These are phyloP conservation scores for Melanotaenia trifasciata DNA, from an alignment of 2,797 vertebrate species.

Conservation along the genomic window DNA sequence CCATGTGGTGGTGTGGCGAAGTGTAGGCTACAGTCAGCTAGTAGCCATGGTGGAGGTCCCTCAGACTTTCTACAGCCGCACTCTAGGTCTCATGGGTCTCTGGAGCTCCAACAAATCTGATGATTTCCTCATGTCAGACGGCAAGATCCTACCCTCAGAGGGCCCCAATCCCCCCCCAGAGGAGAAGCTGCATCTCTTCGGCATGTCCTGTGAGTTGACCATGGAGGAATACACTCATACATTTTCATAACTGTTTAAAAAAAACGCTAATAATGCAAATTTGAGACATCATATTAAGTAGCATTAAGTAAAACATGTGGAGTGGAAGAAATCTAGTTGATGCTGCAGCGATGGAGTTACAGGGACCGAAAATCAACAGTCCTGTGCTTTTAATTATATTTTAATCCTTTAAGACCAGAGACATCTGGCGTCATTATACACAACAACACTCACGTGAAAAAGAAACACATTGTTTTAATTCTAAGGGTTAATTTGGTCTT, in stretches of 20 bases:
- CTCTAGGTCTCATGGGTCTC: constrained; percentile 85
- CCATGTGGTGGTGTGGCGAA: constrained; percentile 78
- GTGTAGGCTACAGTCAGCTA: constrained; percentile 61
- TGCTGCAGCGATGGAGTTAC: neutral
- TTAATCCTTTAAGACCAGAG: neutral
- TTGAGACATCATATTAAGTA: neutral
- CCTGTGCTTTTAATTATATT: neutral
- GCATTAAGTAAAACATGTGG: neutral
- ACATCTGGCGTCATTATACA: neutral
- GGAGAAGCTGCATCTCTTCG: constrained; percentile 76
- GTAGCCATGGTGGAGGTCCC: constrained; percentile 80
- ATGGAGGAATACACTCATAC: neutral
- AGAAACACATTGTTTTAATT: neutral
- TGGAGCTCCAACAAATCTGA: constrained; percentile 82
- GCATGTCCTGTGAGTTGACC: constrained; percentile 85
- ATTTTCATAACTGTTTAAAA: neutral
- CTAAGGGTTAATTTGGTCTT: neutral
- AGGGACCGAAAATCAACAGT: neutral
- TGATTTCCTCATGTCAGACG: constrained; percentile 85
- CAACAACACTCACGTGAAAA: neutral
- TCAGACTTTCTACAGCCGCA: constrained; percentile 84
- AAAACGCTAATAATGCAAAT: too few species aligned
- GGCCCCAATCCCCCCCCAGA: constrained; percentile 72
- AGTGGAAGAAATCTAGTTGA: neutral
- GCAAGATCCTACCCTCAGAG: constrained; percentile 59